Evolutionary conservation across 2,113 vertebrate genomes (phyloP).

Genomic region (Coptodon rendalli): DNA sequence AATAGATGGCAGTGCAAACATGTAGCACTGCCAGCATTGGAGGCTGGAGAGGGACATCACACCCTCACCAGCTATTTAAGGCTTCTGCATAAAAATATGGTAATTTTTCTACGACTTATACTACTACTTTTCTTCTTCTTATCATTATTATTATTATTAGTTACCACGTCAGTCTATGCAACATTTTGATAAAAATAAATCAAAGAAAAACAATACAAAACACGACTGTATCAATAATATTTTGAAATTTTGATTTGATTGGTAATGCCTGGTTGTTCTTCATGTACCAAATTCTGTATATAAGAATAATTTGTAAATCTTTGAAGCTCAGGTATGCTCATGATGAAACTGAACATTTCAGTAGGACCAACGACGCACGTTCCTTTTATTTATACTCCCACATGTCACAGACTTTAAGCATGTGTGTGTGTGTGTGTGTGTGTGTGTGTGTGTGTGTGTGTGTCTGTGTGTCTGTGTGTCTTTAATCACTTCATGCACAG

Average conservation of each 20-base stretch:
- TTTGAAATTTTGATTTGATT: not conserved
- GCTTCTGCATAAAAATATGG: not conserved
- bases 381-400: not conserved
- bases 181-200: not conserved
- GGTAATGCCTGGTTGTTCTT: not conserved
- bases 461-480: not conserved
- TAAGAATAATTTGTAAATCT: not conserved
- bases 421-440: rapidly evolving
- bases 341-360: not conserved
- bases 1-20: slow-evolving; percentile 30
- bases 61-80: not conserved
- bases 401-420: not conserved
- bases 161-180: not conserved
- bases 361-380: not conserved
- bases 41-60: not conserved
- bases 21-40: not conserved
- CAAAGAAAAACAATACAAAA: not conserved
- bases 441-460: not conserved
- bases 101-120: not conserved
- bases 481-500: not conserved
- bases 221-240: not conserved
- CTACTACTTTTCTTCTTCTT: not conserved
- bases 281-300: not conserved
- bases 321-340: not conserved
- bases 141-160: not conserved